Evolutionary conservation across 2,888 invertebrate genomes (phyloP).

Genomic region (Cryptus armator): DNA sequence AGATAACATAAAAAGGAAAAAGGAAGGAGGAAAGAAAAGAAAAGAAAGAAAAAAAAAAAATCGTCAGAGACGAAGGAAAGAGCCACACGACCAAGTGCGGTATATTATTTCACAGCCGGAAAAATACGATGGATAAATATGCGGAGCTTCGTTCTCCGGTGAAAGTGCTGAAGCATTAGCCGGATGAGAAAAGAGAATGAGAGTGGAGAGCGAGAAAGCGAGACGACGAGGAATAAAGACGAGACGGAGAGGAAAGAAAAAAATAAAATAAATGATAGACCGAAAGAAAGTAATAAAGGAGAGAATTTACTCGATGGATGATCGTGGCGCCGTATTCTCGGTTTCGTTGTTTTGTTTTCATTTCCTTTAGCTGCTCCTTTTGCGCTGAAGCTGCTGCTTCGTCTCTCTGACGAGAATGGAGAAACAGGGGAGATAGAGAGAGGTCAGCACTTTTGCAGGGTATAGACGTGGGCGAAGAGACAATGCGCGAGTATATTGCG

Average conservation of each 20-base stretch:
- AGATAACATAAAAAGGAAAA: not conserved
- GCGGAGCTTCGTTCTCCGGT: conserved; percentile 41
- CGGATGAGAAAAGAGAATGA: conserved; percentile 61
- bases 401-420: not conserved
- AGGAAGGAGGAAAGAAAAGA: not conserved
- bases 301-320: conserved; percentile 11
- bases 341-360: conserved; percentile 2
- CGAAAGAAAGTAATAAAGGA: conserved; percentile 12
- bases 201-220: conserved; percentile 12
- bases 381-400: not conserved
- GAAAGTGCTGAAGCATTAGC: conserved; percentile 60
- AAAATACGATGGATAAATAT: conserved; percentile 54
- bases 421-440: not conserved
- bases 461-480: not conserved
- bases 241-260: not conserved
- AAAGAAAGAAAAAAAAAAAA: conserved; percentile 17
- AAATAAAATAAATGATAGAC: not conserved
- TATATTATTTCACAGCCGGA: conserved; percentile 51
- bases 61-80: conserved; percentile 14
- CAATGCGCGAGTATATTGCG: not conserved
- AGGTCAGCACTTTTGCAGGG: no score
- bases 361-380: not conserved
- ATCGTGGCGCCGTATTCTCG: conserved; percentile 9
- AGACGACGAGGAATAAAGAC: conserved; percentile 20
- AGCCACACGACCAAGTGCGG: conserved; percentile 41